Evolutionary conservation across 2,113 vertebrate species (phyloP), one percentile per base, ranked within the genome.

Genomic region (Urocolius indicus): DNA sequence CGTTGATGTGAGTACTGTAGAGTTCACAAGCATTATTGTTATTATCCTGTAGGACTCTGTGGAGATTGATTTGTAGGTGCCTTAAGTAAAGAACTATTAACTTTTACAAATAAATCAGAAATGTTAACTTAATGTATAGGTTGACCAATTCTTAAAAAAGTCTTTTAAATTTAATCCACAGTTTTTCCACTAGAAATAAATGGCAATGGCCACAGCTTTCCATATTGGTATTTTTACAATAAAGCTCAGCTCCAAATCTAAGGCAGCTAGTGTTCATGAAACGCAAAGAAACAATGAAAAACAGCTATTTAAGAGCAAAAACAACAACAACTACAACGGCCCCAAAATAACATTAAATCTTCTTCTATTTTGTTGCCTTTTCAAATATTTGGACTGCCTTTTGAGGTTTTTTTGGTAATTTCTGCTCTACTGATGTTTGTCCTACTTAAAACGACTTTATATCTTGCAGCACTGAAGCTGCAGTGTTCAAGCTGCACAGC

Each of bases 401-500:
- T 46, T 45, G 26, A 43, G 30, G 3, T 0, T n/a, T 13, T 73
- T 77, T 23, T n/a, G 27, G 29, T 30, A 26, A 62, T 77, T 84
- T 57, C 55, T 71, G 11, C 29, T 68, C 51, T 27, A 6, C 10
- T 41, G 19, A 32, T 41, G 23, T 48, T 48, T 73, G 11, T 79
- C 18, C 15, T 66, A 15, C 51, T 45, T 41, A 5, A 57, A 57
- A 29, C 15, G 34, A 7, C 6, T 86, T 88, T 77, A n/a, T 58
- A 3, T 30, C 27, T 59, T 43, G 30, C 29, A 73, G 29, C 46
- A 26, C 41, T 55, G 62, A 89, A 52, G 26, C n/a, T 59, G 24
- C 63, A 54, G 15, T 1, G 3, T 2, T 23, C 68, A 66, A 81
- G 65, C 27, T 87, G 23, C 26, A 32, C 0, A 0, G 17, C 7